Evolutionary conservation across 2,888 invertebrate species (phyloP).

Genomic region (Drosophila vallismaia): DNA sequence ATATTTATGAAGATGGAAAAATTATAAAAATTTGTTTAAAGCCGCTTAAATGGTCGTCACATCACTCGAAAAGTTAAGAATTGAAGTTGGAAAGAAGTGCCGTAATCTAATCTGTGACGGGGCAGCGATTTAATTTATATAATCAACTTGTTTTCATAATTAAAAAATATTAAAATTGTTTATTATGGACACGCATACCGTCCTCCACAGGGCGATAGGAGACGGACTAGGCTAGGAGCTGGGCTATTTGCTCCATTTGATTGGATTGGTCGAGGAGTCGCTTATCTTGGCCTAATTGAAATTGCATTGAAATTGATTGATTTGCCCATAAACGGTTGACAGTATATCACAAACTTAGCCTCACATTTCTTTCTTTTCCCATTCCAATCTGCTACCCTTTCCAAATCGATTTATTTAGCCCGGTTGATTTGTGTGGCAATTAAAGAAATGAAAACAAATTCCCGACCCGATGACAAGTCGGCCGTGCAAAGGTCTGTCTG

Average conservation of each 20-base stretch:
- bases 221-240: background rate
- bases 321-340: constrained; percentile 64
- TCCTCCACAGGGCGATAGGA: constrained; percentile 6
- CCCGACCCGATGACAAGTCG: constrained; percentile 17
- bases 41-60: constrained; percentile 78
- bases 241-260: constrained; percentile 28
- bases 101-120: constrained; percentile 72
- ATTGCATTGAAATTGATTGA: constrained; percentile 80
- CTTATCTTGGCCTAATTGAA: constrained; percentile 70
- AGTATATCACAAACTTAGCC: constrained; percentile 21
- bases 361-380: constrained; percentile 13
- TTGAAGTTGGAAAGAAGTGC: constrained; percentile 22
- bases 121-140: constrained; percentile 81
- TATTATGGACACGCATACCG: constrained; percentile 50
- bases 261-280: constrained; percentile 28
- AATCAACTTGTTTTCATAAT: constrained; percentile 81
- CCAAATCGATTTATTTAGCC: constrained; percentile 67
- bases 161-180: constrained; percentile 81
- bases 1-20: constrained; percentile 49
- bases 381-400: constrained; percentile 27
- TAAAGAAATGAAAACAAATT: background rate
- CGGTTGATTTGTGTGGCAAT: constrained; percentile 26
- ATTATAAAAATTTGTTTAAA: constrained; percentile 79
- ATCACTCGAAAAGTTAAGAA: constrained; percentile 58
- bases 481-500: constrained; percentile 26